A percentile compares a stretch with the other conserved stretches of the same genome.
Conservation (phyloP, 2,888 invertebrate genomes). For the Tenthredo scrophulariae region DNA sequence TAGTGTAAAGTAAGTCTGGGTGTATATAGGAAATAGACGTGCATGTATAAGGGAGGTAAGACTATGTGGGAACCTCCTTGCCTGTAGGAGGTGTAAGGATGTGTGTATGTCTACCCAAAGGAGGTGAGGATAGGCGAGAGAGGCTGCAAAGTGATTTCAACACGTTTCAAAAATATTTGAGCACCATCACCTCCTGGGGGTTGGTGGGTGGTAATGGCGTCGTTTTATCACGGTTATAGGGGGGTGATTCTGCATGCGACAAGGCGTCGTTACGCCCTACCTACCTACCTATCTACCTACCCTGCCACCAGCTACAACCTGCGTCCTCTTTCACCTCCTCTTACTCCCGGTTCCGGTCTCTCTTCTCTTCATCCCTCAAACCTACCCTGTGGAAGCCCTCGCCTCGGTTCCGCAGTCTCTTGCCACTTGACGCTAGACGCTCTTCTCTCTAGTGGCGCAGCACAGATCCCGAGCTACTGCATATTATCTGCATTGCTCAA, state of each 20-base stretch:
- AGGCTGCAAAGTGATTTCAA: slow-evolving; percentile 49
- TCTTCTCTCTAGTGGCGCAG: slow-evolving; percentile 68
- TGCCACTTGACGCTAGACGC: slow-evolving; percentile 71
- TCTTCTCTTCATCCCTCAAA: slow-evolving; percentile 48
- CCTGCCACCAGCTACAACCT: slow-evolving; percentile 53
- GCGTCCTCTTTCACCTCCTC: slow-evolving; percentile 54
- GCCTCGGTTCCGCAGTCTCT: slow-evolving; percentile 33
- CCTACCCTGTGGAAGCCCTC: slow-evolving; percentile 26
- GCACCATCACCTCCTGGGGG: slow-evolving; percentile 48
- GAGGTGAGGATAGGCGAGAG: slow-evolving; percentile 19
- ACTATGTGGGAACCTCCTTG: neutral
- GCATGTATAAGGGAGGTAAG: neutral
- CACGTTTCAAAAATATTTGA: slow-evolving; percentile 52
- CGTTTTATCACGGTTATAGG: slow-evolving; percentile 69
- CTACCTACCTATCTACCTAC: slow-evolving; percentile 55
- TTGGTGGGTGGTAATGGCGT: slow-evolving; percentile 65
- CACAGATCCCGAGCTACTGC: slow-evolving; percentile 43
- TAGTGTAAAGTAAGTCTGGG: neutral
- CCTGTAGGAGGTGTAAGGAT: neutral
- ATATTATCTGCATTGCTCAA: slow-evolving; percentile 46
- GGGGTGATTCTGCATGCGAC: slow-evolving; percentile 62
- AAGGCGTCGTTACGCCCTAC: slow-evolving; percentile 62
- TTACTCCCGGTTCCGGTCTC: slow-evolving; percentile 8
- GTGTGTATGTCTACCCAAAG: neutral
- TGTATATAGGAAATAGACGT: neutral